phyloP scores from a whole-genome alignment of 2,888 invertebrate genomes.

The Ennomos erosarius region DNA sequence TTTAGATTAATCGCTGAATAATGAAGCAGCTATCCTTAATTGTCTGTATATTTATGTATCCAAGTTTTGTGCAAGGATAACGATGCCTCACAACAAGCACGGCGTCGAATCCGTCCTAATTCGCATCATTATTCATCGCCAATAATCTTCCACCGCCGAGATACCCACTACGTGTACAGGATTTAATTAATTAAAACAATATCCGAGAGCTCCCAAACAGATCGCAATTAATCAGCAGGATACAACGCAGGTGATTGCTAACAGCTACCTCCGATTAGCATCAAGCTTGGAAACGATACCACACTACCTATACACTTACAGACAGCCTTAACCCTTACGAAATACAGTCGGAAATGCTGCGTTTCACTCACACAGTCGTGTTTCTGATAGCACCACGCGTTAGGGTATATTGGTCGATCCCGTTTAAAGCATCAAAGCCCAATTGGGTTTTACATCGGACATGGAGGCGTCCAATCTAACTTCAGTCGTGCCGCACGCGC shows the following conservation, averaged over 20 bases:
- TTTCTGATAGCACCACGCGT: slow-evolving; percentile 49
- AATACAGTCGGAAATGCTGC: slow-evolving; percentile 11
- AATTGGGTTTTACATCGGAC: slow-evolving; percentile 79
- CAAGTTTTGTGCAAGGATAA: background rate
- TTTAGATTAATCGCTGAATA: too few species aligned
- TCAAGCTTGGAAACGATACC: slow-evolving; percentile 50
- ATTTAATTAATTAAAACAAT: slow-evolving; percentile 62
- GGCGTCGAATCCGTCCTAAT: slow-evolving; percentile 6
- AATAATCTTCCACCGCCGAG: slow-evolving; percentile 22
- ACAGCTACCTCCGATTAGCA: slow-evolving; percentile 75
- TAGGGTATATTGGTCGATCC: slow-evolving; percentile 69
- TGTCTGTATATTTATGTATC: too few species aligned
- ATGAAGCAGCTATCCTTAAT: too few species aligned
- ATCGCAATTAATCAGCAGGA: slow-evolving; percentile 77
- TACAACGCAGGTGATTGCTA: slow-evolving; percentile 78
- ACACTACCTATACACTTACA: slow-evolving; percentile 22
- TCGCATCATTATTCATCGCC: slow-evolving; percentile 32
- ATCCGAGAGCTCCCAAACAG: slow-evolving; percentile 55
- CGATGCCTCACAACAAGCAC: slow-evolving; percentile 8
- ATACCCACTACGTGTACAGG: slow-evolving; percentile 24
- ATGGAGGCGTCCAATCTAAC: slow-evolving; percentile 73
- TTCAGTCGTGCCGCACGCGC: slow-evolving; percentile 52
- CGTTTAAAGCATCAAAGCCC: slow-evolving; percentile 78
- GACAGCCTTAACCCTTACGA: slow-evolving; percentile 12
- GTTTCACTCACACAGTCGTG: slow-evolving; percentile 23